Base-by-base conservation (phyloP, 2,113 vertebrate species). In the Gallinago media region DNA sequence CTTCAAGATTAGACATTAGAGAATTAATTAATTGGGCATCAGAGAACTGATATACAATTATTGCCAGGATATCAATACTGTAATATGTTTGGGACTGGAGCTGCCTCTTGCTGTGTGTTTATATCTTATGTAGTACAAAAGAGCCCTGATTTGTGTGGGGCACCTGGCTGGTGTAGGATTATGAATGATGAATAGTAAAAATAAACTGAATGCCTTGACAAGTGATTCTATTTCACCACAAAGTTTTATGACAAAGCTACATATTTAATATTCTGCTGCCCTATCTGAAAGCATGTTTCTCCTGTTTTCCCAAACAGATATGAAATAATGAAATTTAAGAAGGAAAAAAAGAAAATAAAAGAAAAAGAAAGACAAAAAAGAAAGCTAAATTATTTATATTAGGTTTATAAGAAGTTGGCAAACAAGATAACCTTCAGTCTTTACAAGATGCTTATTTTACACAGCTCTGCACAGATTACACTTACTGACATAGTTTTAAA, bases 301-400 rank as follows among this genome's bases (percentile, higher is more conserved):
- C 22, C 31, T 58, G 18, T 31, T n/a, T 17, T 2, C 1, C 2
- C 15, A 8, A 14, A 25, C 22, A 52, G 29, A 88, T 46, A 18
- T 62, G 5, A 3, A 59, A 68, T 63, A 80, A 11, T 80, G 18
- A 72, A 19, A 52, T 78, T 55, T 8, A 21, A 73, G 25, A 15
- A 7, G 13, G 17, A 56, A 36, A 22, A 16, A 7, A 23, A n/a
- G 19, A 7, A 17, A 5, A 27, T 15, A 25, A 10, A 13, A 14
- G 8, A 21, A 5, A 8, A 44, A 3, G 6, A 2, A 32, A 10
- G 4, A 10, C 4, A 3, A 14, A 2, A 25, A 17, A 21, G 3
- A 36, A 62, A 62, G 16, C 3, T 52, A 10, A 44, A 40, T 50
- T 18, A 31, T 92, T 85, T 83, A 25, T 11, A 21, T 70, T 34